Percentiles rank a stretch among this genome's conserved stretches.
phyloP scores from a whole-genome alignment of 2,888 invertebrate genomes.

The Lathronympha strigana region DNA sequence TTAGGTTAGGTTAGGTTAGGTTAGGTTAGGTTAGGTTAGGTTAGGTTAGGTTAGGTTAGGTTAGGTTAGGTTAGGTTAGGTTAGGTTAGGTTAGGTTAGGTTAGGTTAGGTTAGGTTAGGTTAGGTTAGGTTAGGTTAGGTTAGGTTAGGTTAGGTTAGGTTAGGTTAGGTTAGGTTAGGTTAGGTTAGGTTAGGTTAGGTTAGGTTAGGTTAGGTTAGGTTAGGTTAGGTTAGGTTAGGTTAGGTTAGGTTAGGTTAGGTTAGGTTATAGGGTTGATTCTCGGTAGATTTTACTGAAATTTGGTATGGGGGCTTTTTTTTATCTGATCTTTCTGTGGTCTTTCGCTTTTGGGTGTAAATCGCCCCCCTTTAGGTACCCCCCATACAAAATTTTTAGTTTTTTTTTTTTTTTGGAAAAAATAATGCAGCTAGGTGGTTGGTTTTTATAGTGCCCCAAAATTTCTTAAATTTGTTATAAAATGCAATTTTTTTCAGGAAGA shows the following conservation, averaged over 20 bases:
- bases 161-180: slow-evolving; percentile 31
- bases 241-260: slow-evolving; percentile 38
- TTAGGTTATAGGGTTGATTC: no score
- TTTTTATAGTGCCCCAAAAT: no score
- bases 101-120: slow-evolving; percentile 19
- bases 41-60: slow-evolving; percentile 18
- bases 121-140: slow-evolving; percentile 22
- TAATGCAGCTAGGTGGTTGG: no score
- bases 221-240: slow-evolving; percentile 38
- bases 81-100: slow-evolving; percentile 19
- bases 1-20: slow-evolving; percentile 16
- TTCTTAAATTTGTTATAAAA: no score
- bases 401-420: no score
- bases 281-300: no score
- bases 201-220: slow-evolving; percentile 38
- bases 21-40: slow-evolving; percentile 16
- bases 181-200: slow-evolving; percentile 36
- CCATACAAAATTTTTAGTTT: no score
- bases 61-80: slow-evolving; percentile 19
- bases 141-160: slow-evolving; percentile 22
- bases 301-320: no score
- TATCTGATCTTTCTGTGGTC: no score
- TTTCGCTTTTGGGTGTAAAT: no score
- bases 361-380: no score
- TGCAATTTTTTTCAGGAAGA: no score